Conservation (phyloP, 2,113 vertebrate genomes). For the Thalassarche chlororhynchos region DNA sequence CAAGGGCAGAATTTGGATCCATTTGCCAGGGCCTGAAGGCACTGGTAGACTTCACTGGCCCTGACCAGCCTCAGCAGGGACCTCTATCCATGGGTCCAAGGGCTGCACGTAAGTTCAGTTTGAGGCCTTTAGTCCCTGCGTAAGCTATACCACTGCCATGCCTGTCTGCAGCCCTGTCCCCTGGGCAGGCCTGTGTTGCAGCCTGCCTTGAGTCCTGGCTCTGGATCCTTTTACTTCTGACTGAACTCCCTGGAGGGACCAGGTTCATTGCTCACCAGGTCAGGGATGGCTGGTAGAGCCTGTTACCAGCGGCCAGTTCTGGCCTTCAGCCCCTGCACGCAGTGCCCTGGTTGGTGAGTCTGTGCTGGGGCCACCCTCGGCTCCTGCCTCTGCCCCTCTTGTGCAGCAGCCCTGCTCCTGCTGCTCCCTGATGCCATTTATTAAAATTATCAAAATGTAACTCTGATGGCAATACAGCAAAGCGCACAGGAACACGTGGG, state of each 20-base stretch:
- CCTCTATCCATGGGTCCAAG: background rate
- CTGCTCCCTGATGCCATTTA: background rate
- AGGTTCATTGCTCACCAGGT: rapidly evolving
- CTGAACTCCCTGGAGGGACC: background rate
- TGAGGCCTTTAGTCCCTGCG: background rate
- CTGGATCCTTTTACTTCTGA: background rate
- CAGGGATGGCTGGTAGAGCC: background rate
- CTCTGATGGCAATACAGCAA: background rate
- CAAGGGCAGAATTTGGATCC: background rate
- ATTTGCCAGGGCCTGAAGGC: background rate
- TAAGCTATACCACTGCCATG: background rate
- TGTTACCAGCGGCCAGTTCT: background rate
- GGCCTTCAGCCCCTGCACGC: background rate
- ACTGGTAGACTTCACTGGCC: too few species aligned
- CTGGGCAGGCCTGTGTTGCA: background rate
- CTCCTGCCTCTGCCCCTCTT: background rate
- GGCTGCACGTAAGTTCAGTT: background rate
- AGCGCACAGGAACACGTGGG: background rate
- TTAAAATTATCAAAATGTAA: background rate
- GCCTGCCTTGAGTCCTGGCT: background rate
- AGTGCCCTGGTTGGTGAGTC: rapidly evolving
- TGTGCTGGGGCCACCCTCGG: background rate
- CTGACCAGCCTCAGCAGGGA: background rate
- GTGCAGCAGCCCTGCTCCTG: background rate
- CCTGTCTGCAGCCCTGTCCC: background rate